phyloP scores from a whole-genome alignment of 2,888 invertebrate species.

The Eupithecia centaureata region DNA sequence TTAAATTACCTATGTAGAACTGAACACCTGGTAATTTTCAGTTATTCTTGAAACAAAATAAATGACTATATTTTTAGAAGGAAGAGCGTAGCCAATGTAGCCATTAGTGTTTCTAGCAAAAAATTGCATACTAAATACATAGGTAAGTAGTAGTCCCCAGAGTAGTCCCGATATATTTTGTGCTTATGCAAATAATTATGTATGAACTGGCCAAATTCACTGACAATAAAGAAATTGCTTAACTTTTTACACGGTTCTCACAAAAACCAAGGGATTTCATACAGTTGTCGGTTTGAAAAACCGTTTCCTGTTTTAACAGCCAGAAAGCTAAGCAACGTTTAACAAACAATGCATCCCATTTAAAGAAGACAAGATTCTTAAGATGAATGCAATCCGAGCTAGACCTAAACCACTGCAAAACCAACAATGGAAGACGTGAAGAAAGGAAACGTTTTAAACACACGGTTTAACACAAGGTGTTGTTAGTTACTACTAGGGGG shows the following conservation, averaged over 20 bases:
- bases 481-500: no score
- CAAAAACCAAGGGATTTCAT: background rate
- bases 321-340: constrained; percentile 10
- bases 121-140: no score
- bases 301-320: background rate
- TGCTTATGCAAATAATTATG: background rate
- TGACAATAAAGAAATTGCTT: background rate
- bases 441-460: constrained; percentile 16
- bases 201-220: background rate
- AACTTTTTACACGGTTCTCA: background rate
- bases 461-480: background rate
- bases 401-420: constrained; percentile 11
- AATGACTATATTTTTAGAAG: no score
- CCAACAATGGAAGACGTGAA: constrained; percentile 1
- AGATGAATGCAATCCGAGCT: constrained; percentile 1
- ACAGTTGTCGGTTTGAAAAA: background rate
- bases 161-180: background rate
- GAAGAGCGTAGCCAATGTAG: no score
- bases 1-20: no score
- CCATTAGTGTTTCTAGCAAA: no score
- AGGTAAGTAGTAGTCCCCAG: no score
- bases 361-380: constrained; percentile 1
- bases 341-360: constrained; percentile 14
- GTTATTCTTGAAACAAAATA: no score
- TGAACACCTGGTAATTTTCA: no score